Evolutionary conservation across 2,113 vertebrate species (phyloP).

Genomic region (Misgurnus mizolepis): DNA sequence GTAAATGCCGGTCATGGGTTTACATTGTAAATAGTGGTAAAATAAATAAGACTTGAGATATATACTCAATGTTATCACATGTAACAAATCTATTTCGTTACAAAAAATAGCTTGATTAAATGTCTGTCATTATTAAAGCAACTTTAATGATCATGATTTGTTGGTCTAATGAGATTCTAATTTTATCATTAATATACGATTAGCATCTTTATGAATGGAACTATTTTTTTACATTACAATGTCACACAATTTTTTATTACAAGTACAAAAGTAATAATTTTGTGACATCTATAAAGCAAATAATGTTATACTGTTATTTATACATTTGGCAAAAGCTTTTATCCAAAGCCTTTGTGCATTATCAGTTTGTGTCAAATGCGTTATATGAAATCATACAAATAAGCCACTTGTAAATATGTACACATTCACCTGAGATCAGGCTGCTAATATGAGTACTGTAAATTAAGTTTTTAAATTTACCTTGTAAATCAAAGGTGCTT

Average conservation of each 20-base stretch:
- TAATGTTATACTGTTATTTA: too few relatives aligned
- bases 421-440: neutral
- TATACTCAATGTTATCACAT: neutral
- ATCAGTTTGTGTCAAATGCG: too few relatives aligned
- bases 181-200: neutral
- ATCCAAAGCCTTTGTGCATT: too few relatives aligned
- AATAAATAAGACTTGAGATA: slow-evolving; percentile 2
- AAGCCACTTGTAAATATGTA: too few relatives aligned
- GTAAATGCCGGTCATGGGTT: slow-evolving; percentile 3
- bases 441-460: neutral
- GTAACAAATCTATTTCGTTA: slow-evolving; percentile 16
- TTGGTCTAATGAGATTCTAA: slow-evolving; percentile 11
- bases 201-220: neutral
- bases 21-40: slow-evolving; percentile 3
- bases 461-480: slow-evolving; percentile 67
- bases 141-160: slow-evolving; percentile 32
- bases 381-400: too few relatives aligned
- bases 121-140: slow-evolving; percentile 3
- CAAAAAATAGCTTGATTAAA: slow-evolving; percentile 1
- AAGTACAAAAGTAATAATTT: too few relatives aligned
- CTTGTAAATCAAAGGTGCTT: slow-evolving; percentile 88
- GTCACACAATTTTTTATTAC: too few relatives aligned
- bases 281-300: too few relatives aligned
- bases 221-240: too few relatives aligned
- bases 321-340: too few relatives aligned